Evolutionary conservation across 2,113 vertebrate genomes (phyloP).

Genomic region (Tinamus guttatus): DNA sequence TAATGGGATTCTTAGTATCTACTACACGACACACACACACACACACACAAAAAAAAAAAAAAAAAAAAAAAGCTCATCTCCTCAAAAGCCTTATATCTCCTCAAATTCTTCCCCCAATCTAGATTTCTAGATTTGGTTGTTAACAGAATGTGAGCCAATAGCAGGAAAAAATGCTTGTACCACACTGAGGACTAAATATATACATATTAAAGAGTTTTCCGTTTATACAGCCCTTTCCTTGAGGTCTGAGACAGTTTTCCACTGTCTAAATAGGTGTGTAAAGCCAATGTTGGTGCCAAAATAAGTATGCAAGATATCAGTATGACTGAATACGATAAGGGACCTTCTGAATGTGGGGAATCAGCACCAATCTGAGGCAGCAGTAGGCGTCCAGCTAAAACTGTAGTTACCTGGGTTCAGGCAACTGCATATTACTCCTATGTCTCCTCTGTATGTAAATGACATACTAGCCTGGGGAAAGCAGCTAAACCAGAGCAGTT

Average conservation of each 20-base stretch:
- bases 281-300: fast-evolving
- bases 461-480: neutral
- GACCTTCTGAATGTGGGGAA: neutral
- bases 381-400: neutral
- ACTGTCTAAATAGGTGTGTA: neutral
- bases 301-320: neutral
- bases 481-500: neutral
- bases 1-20: neutral
- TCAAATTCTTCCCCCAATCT: neutral
- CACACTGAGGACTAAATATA: neutral
- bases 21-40: neutral
- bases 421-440: neutral
- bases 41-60: no score
- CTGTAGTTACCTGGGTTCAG: neutral
- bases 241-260: neutral
- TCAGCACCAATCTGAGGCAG: neutral
- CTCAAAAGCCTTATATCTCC: neutral
- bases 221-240: neutral
- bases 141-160: neutral
- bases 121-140: neutral
- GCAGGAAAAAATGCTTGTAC: neutral
- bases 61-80: no score
- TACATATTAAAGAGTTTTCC: neutral
- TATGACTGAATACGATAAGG: neutral
- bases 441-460: slow-evolving; percentile 17